These are phyloP conservation scores for Zaprionus gabonicus DNA, from an alignment of 1,140 invertebrate species.

Conservation along the genomic window DNA sequence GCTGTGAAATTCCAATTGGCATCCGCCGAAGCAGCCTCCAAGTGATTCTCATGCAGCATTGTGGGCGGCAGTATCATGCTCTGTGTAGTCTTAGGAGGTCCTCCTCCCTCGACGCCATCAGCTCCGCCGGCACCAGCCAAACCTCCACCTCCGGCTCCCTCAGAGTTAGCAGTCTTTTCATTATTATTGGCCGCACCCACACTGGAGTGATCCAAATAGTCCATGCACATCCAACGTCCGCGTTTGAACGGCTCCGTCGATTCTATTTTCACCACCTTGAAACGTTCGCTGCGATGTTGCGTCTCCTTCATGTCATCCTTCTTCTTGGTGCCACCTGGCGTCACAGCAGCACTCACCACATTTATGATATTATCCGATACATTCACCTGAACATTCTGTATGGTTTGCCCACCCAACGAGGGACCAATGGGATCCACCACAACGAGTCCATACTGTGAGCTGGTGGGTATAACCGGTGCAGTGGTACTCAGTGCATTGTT, in stretches of 20 bases:
- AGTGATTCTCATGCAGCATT: constrained; percentile 72
- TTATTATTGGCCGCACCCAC: constrained; percentile 72
- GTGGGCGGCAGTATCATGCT: constrained; percentile 81
- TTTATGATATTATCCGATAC: constrained; percentile 88
- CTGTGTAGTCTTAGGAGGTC: constrained; percentile 76
- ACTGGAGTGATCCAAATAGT: constrained; percentile 93
- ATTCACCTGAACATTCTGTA: constrained; percentile 87
- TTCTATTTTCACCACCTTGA: constrained; percentile 98
- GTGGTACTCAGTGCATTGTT: constrained; percentile 90
- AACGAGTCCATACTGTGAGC: constrained; percentile 92
- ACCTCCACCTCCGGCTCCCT: constrained; percentile 19
- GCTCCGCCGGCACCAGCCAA: not conserved
- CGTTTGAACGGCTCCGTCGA: constrained; percentile 97
- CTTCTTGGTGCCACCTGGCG: constrained; percentile 86
- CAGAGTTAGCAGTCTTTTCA: constrained; percentile 77
- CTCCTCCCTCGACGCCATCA: not conserved
- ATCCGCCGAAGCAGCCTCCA: constrained; percentile 71
- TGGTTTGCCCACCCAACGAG: constrained; percentile 63
- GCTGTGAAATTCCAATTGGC: constrained; percentile 77
- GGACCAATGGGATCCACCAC: constrained; percentile 87
- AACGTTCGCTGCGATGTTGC: constrained; percentile 92
- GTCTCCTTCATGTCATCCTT: constrained; percentile 88
- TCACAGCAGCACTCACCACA: constrained; percentile 86
- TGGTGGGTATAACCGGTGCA: constrained; percentile 92
- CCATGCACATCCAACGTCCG: constrained; percentile 97